Conservation (phyloP, 2,888 invertebrate species). For the Sphaerophoria taeniata region DNA sequence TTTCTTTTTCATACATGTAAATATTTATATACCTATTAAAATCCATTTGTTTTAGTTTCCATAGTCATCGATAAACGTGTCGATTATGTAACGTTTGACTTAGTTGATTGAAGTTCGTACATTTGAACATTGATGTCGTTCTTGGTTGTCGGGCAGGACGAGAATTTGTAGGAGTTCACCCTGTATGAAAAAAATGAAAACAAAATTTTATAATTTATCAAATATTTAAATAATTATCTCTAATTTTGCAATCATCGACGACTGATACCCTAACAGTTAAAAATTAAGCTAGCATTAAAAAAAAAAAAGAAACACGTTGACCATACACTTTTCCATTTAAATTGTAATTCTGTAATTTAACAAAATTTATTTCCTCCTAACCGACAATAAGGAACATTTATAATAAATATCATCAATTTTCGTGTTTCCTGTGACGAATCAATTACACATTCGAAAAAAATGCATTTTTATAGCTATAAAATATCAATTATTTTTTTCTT, state of each 20-base stretch:
- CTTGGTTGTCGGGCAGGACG: constrained; percentile 81
- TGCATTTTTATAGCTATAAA: constrained; percentile 42
- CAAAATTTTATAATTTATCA: too few species aligned
- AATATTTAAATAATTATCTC: too few species aligned
- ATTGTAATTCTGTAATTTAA: too few species aligned
- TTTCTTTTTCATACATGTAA: not conserved
- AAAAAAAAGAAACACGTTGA: too few species aligned
- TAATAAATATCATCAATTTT: not conserved
- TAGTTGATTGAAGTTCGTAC: constrained; percentile 82
- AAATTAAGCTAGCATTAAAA: too few species aligned
- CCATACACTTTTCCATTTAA: too few species aligned
- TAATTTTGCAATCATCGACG: too few species aligned
- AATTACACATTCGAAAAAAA: not conserved
- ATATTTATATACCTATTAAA: not conserved
- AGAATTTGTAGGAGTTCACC: constrained; percentile 82
- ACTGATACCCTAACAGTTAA: too few species aligned
- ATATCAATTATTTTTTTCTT: constrained; percentile 1
- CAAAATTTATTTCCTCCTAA: too few species aligned
- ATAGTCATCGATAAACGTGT: constrained; percentile 82
- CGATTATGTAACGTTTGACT: constrained; percentile 82
- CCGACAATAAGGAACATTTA: constrained; percentile 10
- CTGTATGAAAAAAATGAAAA: too few species aligned
- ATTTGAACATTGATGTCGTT: constrained; percentile 81
- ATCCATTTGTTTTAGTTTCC: constrained; percentile 77
- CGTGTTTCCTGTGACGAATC: constrained; percentile 5